These are phyloP conservation scores for Phalera bucephala DNA, from an alignment of 2,888 invertebrate species.

Conservation along the genomic window DNA sequence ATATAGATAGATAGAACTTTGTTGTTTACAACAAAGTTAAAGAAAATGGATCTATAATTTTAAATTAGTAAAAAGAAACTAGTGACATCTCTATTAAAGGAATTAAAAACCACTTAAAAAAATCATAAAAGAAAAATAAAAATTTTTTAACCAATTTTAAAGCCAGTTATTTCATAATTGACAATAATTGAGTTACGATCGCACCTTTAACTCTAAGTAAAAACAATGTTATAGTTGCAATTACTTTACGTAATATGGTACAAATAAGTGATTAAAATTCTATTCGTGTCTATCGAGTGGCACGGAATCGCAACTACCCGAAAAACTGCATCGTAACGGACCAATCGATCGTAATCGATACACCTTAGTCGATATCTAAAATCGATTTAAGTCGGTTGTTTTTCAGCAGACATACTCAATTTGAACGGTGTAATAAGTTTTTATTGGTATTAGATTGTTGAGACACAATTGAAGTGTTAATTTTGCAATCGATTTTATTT, in stretches of 20 bases:
- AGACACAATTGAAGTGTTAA: conserved; percentile 29
- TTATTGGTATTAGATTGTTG: conserved; percentile 23
- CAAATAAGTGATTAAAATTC: conserved; percentile 1
- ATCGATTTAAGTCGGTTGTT: conserved; percentile 23
- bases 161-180: conserved; percentile 11
- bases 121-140: too few relatives aligned
- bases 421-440: conserved; percentile 19
- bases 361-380: conserved; percentile 14
- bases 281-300: conserved; percentile 15
- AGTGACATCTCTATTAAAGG: too few relatives aligned
- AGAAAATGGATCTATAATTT: too few relatives aligned
- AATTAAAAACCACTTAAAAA: too few relatives aligned
- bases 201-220: conserved; percentile 7
- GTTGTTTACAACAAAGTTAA: too few relatives aligned
- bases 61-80: too few relatives aligned
- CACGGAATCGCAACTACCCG: conserved; percentile 13
- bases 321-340: conserved; percentile 26
- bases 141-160: too few relatives aligned
- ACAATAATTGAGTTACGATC: conserved; percentile 6
- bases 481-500: conserved; percentile 9
- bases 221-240: conserved; percentile 14
- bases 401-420: conserved; percentile 12
- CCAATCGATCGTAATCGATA: conserved; percentile 26
- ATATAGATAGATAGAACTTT: too few relatives aligned
- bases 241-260: conserved; percentile 25